Base-by-base conservation (phyloP, 2,797 vertebrate genomes). In the Molossus alvarezi region DNA sequence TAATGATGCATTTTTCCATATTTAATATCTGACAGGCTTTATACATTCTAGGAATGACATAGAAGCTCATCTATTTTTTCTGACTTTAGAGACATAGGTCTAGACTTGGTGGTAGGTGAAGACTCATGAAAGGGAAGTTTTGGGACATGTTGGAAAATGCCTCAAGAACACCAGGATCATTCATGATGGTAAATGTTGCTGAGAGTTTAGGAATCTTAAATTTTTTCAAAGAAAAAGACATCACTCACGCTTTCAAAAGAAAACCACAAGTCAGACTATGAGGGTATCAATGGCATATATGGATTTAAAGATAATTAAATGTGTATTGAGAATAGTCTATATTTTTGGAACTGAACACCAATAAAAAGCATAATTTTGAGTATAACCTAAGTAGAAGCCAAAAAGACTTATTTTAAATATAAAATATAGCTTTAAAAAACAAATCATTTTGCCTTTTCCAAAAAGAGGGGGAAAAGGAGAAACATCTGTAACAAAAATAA, bases 1-100 rank as follows among this genome's bases (percentile, higher is more conserved):
- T 60, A 62, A 79, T 87, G 48, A 89, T 55, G 9, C 18, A 48
- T 71, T 81, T 77, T 95, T 89, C n/a, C 41, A 65, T 95, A 58
- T 82, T 71, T n/a, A 48, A 6, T 33, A 85, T 83, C 23, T 92
- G 67, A 88, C 37, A 90, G n/a, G 27, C 4, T 71, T 92, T 92
- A 75, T 69, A 33, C 3, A 64, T 85, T 95, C 51, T 12, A 93
- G 33, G 12, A 21, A 79, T 73, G 53, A 88, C 53, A 77, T 9
- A 85, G 53, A 91, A 57, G 60, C 10, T 55, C 15, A 27, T 48
- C 9, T 73, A 21, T 90, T 75, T 90, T 73, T 95, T 65, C 62
- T 87, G 53, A 80, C 75, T 90, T 90, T 76, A 55, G 23, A 88
- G 18, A 17, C 29, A 72, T 10, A 33, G 15, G 72, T 84, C 21